A percentile compares a stretch with the other conserved stretches of the same genome.
These are phyloP conservation scores for Sylvilagus bachmani DNA, from an alignment of 2,113 vertebrate species.

Conservation along the genomic window DNA sequence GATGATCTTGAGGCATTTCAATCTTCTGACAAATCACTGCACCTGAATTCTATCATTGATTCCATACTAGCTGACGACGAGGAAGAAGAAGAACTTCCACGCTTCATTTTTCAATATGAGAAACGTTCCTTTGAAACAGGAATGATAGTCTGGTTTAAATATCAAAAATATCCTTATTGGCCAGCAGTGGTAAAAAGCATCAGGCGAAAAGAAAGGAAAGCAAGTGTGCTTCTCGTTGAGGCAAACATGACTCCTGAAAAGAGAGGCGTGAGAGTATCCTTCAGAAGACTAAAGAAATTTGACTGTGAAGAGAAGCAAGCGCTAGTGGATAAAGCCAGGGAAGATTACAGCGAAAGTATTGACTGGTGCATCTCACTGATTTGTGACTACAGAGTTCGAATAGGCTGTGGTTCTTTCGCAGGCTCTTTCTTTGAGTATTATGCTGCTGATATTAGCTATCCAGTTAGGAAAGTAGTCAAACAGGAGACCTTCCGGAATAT, in stretches of 20 bases:
- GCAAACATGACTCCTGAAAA: constrained; percentile 84
- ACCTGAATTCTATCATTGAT: constrained; percentile 10
- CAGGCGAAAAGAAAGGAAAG: constrained; percentile 90
- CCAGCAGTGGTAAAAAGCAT: constrained; percentile 93
- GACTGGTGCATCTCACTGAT: constrained; percentile 93
- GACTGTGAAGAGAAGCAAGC: constrained; percentile 92
- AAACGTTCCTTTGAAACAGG: constrained; percentile 85
- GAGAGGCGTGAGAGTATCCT: constrained; percentile 89
- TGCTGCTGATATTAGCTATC: constrained; percentile 95
- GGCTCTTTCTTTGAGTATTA: constrained; percentile 96
- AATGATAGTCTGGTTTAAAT: constrained; percentile 90
- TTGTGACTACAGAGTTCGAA: constrained; percentile 92
- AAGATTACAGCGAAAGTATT: constrained; percentile 88
- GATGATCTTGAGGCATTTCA: constrained; percentile 69
- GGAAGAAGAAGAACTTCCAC: constrained; percentile 88
- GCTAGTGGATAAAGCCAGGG: constrained; percentile 90
- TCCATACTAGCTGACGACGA: constrained; percentile 83
- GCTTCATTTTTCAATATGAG: constrained; percentile 84
- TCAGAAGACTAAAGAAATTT: constrained; percentile 93
- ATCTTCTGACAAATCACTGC: constrained; percentile 58
- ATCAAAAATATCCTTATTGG: constrained; percentile 89
- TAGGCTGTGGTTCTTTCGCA: constrained; percentile 94
- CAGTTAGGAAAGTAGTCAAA: constrained; percentile 90
- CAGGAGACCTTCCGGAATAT: constrained; percentile 83
- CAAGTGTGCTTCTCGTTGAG: constrained; percentile 93